These are phyloP conservation scores for Ptilonorhynchus violaceus DNA, from an alignment of 2,113 vertebrate species.

Conservation along the genomic window DNA sequence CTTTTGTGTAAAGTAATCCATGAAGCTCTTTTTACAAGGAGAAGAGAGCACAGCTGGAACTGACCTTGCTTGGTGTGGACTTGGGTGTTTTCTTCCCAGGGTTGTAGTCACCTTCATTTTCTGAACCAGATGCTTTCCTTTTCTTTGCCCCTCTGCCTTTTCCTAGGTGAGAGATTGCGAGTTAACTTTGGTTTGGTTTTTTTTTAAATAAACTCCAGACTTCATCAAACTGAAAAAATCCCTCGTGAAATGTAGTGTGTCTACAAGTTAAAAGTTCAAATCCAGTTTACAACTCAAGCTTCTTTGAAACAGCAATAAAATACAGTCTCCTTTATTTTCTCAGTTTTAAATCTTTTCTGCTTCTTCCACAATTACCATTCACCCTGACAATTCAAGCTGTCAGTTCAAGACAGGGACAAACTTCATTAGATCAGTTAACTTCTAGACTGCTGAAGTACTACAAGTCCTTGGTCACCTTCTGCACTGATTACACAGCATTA, in stretches of 20 bases:
- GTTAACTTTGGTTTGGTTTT: background rate
- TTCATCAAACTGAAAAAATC: background rate
- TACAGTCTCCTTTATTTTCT: background rate
- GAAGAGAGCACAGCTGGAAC: background rate
- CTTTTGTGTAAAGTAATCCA: background rate
- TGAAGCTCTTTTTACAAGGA: background rate
- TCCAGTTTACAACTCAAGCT: background rate
- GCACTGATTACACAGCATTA: background rate
- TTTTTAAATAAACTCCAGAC: background rate
- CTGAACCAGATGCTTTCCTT: conserved; percentile 92
- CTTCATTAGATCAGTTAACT: background rate
- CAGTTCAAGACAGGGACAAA: background rate
- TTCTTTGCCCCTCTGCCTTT: conserved; percentile 92
- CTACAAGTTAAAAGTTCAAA: background rate
- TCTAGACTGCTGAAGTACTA: background rate
- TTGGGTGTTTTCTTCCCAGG: conserved; percentile 85
- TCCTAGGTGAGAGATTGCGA: conserved; percentile 58
- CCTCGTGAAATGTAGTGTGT: background rate
- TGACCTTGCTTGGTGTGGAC: conserved; percentile 77
- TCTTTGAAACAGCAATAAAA: background rate
- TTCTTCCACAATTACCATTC: background rate
- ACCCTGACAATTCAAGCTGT: background rate
- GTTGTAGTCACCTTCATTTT: conserved; percentile 89
- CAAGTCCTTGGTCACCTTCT: background rate
- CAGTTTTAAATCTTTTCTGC: background rate